phyloP scores from a whole-genome alignment of 2,113 vertebrate genomes.

The Loxodonta africana region DNA sequence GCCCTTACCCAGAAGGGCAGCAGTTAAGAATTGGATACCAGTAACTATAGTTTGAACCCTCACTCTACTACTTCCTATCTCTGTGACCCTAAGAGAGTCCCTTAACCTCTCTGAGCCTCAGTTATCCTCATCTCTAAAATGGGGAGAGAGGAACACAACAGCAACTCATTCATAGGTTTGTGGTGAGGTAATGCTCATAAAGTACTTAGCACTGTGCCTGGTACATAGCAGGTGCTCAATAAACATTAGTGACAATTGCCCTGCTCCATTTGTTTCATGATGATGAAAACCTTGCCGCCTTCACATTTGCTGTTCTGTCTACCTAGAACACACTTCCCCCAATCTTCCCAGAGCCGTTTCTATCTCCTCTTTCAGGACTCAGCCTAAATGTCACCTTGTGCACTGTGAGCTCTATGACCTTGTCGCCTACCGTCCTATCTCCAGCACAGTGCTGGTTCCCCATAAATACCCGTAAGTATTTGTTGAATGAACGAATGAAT shows the following conservation, averaged over 20 bases:
- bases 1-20: background rate
- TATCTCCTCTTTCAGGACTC: background rate
- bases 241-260: background rate
- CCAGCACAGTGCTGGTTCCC: background rate
- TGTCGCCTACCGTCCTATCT: background rate
- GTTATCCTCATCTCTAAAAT: background rate
- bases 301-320: background rate
- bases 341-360: background rate
- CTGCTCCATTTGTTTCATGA: background rate
- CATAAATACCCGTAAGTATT: background rate
- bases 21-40: background rate
- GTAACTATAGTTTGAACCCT: background rate
- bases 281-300: background rate
- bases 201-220: background rate
- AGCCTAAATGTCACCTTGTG: background rate
- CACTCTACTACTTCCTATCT: background rate
- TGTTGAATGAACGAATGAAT: background rate
- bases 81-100: background rate
- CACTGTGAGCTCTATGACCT: background rate
- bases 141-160: background rate
- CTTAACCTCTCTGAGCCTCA: slow-evolving; percentile 26
- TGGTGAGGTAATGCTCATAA: rapidly evolving
- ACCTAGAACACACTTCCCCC: background rate
- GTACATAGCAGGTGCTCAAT: background rate
- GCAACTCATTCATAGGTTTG: background rate